These are phyloP conservation scores for Caenorhabditis sp. DNA, from an alignment of 2,888 invertebrate species.

Conservation along the genomic window DNA sequence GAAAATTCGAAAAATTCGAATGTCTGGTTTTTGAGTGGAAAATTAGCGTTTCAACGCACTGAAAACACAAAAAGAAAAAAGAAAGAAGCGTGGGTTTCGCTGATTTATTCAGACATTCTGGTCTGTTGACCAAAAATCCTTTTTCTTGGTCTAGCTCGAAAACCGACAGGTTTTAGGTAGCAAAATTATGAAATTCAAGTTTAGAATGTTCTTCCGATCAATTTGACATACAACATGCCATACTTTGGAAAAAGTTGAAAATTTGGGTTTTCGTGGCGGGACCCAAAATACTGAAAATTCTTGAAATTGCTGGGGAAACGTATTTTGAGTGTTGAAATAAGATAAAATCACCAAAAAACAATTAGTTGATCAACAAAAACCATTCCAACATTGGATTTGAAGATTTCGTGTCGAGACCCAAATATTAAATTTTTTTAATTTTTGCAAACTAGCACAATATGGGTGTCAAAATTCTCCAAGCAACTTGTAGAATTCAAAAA, in stretches of 20 bases:
- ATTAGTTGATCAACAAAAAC: no score
- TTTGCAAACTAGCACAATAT: not conserved
- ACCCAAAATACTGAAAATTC: not conserved
- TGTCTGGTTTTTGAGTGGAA: not conserved
- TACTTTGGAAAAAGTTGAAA: not conserved
- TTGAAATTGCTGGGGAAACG: no score
- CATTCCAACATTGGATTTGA: no score
- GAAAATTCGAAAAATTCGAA: no score
- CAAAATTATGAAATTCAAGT: not conserved
- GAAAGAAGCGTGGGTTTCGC: not conserved
- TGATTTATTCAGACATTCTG: not conserved
- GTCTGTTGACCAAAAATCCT: not conserved
- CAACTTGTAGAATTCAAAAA: not conserved
- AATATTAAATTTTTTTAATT: not conserved
- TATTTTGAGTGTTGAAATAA: no score
- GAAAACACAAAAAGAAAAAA: not conserved
- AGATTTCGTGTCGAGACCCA: conserved; percentile 1
- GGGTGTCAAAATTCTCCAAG: not conserved
- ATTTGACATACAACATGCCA: not conserved
- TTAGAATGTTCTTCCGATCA: not conserved
- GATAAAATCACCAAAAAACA: no score
- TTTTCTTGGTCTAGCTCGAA: not conserved
- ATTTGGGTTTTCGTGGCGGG: not conserved
- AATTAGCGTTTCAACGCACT: not conserved
- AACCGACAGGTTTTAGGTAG: not conserved